Base-by-base conservation (phyloP, 2,113 vertebrate species). In the Uria aalge region DNA sequence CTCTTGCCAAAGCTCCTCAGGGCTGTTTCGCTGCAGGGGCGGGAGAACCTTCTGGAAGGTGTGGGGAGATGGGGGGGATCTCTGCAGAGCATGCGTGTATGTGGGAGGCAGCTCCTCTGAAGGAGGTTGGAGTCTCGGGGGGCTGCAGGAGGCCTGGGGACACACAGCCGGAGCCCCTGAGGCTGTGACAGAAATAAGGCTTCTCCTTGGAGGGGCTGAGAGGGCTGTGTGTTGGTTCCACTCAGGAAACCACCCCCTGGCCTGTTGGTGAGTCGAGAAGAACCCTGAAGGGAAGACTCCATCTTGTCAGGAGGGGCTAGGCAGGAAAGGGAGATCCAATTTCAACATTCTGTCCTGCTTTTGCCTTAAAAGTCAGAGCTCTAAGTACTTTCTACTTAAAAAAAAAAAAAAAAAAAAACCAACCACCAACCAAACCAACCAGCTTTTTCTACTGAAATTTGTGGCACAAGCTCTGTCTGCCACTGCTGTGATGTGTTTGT, bases 81-180 rank as follows among this genome's bases (percentile, higher is more conserved):
- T 40, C 47, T n/a, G 38, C 8, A 11, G 41, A 0, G 6, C 3
- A 24, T 13, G 11, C 3, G 21, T 13, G 9, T 38, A 38, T 5
- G 63, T 1, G 36, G 13, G 20, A 14, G 21, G n/a, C 16, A 30
- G 41, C 38, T 22, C 27, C 34, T 43, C 34, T 0, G 0, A 22
- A 14, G 0, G 6, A 38, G 38, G 56, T 6, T 1, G 0, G 63
- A 34, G 24, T 5, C 7, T 30, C 0, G 0, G 2, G 5, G 45
- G 22, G 45, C 43, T 74, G 40, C 10, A 2, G 43, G 32, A 40
- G 17, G 20, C 13, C 41, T 36, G 47, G 30, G 36, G 16, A n/a
- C 3, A 2, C 11, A 0, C 24, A 22, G 27, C 3, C 1, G 0
- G 26, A 41, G 45, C 23, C 16, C 26, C 57, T 22, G 57, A 32